These are phyloP conservation scores for Anabas testudineus DNA, from an alignment of 2,797 vertebrate genomes.

Conservation along the genomic window DNA sequence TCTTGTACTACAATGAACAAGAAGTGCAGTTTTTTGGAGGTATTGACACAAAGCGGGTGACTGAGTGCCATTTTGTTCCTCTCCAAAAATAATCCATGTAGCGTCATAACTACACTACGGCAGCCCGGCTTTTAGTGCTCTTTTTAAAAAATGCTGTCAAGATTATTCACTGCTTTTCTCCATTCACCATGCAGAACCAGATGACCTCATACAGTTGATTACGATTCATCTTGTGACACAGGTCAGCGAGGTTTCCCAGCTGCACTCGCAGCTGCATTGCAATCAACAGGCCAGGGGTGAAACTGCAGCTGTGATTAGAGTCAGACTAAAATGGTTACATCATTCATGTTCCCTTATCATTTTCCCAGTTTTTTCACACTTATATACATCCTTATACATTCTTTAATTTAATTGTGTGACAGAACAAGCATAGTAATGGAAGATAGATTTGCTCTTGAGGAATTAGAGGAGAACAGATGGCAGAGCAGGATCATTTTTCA, in stretches of 20 bases:
- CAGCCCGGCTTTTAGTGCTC: slow-evolving; percentile 11
- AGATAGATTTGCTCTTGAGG: slow-evolving; percentile 20
- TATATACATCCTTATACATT: slow-evolving; percentile 2
- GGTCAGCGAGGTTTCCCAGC: slow-evolving; percentile 63
- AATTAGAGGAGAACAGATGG: slow-evolving; percentile 32
- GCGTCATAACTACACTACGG: neutral
- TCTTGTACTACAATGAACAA: slow-evolving; percentile 2
- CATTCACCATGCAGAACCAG: slow-evolving; percentile 57
- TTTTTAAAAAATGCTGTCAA: slow-evolving; percentile 49
- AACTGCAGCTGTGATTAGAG: slow-evolving; percentile 71
- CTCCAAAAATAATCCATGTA: slow-evolving; percentile 12
- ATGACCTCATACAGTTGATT: slow-evolving; percentile 73
- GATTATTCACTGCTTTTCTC: slow-evolving; percentile 39
- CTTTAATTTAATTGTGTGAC: slow-evolving; percentile 14
- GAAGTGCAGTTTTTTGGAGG: slow-evolving; percentile 1
- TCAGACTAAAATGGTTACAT: slow-evolving; percentile 42
- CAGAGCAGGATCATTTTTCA: slow-evolving; percentile 17
- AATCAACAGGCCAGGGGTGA: slow-evolving; percentile 72
- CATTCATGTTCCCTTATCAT: slow-evolving; percentile 21
- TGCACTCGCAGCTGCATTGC: slow-evolving; percentile 72
- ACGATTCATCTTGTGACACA: slow-evolving; percentile 60
- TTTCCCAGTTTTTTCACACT: slow-evolving; percentile 18
- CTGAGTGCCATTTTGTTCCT: slow-evolving; percentile 9
- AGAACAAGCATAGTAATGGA: slow-evolving; percentile 9
- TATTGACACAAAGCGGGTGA: slow-evolving; percentile 12